Evolutionary conservation across 2,113 vertebrate species (phyloP).

Genomic region (Spilogale gracilis): DNA sequence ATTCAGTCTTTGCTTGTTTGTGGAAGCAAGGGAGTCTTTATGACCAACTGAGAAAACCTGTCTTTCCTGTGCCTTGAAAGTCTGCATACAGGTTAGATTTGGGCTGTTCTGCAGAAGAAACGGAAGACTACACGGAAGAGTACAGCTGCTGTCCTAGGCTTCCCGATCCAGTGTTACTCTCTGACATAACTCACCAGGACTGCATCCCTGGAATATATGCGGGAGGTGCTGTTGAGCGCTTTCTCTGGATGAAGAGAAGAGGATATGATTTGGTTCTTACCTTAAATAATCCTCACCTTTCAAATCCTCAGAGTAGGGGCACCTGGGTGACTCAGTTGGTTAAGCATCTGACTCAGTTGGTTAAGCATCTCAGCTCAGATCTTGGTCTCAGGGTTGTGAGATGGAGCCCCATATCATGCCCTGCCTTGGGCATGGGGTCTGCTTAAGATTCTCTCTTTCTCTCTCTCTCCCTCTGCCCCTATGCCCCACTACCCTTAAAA

Average conservation of each 20-base stretch:
- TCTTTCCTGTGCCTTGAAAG: not conserved
- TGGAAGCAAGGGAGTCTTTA: not conserved
- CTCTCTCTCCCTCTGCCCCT: not conserved
- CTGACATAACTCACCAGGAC: not conserved
- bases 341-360: not conserved
- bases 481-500: not conserved
- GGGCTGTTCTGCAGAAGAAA: not conserved
- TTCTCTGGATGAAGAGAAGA: not conserved
- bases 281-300: not conserved
- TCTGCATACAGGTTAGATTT: not conserved
- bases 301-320: not conserved
- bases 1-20: not conserved
- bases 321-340: not conserved
- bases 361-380: not conserved
- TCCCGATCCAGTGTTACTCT: not conserved
- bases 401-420: not conserved
- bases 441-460: not conserved
- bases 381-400: not conserved
- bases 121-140: not conserved
- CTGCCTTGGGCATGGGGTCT: not conserved
- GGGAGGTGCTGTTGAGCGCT: not conserved
- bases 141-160: not conserved
- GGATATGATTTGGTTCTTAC: not conserved
- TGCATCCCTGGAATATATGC: not conserved
- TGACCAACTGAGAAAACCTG: not conserved